Percentiles rank a stretch among this genome's conserved stretches.
These are phyloP conservation scores for Xylocampa areola DNA, from an alignment of 2,888 invertebrate genomes.

Conservation along the genomic window DNA sequence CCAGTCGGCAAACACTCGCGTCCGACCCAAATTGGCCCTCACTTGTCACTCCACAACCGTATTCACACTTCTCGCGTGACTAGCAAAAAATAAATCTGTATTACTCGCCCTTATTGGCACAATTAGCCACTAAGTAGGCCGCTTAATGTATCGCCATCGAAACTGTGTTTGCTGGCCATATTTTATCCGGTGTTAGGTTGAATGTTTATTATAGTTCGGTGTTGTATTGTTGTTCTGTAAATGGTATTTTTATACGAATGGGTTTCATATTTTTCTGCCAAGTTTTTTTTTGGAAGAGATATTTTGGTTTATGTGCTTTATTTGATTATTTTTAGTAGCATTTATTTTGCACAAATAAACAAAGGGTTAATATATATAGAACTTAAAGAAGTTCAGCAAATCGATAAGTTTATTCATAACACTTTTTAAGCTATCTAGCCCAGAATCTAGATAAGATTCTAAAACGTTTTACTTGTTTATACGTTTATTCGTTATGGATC, in stretches of 20 bases:
- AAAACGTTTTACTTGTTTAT: constrained; percentile 41
- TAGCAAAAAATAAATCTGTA: constrained; percentile 69
- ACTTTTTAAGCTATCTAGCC: constrained; percentile 19
- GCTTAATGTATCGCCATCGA: constrained; percentile 44
- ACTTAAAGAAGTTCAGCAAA: too few relatives aligned
- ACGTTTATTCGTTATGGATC: constrained; percentile 37
- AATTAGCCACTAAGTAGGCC: constrained; percentile 63
- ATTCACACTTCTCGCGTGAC: constrained; percentile 74
- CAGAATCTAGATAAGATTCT: constrained; percentile 37
- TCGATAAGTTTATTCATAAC: constrained; percentile 24
- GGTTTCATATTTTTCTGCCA: not conserved
- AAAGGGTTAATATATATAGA: too few relatives aligned
- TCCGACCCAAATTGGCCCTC: constrained; percentile 76
- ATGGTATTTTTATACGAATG: not conserved
- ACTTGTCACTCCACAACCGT: constrained; percentile 70
- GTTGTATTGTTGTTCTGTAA: constrained; percentile 1
- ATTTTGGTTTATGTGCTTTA: too few relatives aligned
- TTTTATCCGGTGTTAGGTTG: constrained; percentile 34
- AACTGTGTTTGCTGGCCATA: constrained; percentile 44
- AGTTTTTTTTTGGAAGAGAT: not conserved
- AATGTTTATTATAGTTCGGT: constrained; percentile 16
- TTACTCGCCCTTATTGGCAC: constrained; percentile 70
- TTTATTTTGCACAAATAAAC: too few relatives aligned
- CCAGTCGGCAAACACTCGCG: constrained; percentile 75
- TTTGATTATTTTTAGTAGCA: too few relatives aligned